Evolutionary conservation across 2,888 invertebrate genomes (phyloP).

Genomic region (Steinernema scapterisci): DNA sequence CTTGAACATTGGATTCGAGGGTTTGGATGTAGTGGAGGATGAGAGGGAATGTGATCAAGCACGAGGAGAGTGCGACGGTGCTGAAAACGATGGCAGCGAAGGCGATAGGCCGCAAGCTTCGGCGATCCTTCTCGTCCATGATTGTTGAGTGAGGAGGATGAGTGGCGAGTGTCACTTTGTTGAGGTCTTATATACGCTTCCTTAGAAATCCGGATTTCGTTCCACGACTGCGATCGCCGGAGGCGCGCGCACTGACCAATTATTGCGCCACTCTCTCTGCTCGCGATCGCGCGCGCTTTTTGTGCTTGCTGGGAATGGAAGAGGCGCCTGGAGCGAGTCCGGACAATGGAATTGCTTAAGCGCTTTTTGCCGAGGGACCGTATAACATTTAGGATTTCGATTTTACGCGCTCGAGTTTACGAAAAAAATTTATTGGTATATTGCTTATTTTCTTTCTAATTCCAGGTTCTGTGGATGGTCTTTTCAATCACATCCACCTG

Average conservation of each 20-base stretch:
- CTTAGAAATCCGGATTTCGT: conserved; percentile 27
- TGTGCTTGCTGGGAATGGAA: no score
- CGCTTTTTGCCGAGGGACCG: no score
- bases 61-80: conserved; percentile 57
- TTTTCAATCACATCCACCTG: background rate
- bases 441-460: background rate
- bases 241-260: conserved; percentile 22
- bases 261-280: conserved; percentile 15
- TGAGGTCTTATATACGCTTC: conserved; percentile 11
- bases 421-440: no score
- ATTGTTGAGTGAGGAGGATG: background rate
- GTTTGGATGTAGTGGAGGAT: conserved; percentile 67
- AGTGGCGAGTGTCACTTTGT: background rate
- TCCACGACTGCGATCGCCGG: conserved; percentile 15
- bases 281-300: conserved; percentile 13
- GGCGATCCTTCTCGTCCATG: conserved; percentile 42
- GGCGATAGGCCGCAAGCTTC: conserved; percentile 48
- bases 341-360: no score
- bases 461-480: background rate
- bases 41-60: conserved; percentile 66
- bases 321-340: no score
- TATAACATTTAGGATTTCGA: no score
- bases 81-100: conserved; percentile 57
- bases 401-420: no score
- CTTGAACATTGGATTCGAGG: conserved; percentile 63